Evolutionary conservation across 2,888 invertebrate species (phyloP), one percentile per base, ranked within the genome.

Genomic region (Polymixis flavicincta): DNA sequence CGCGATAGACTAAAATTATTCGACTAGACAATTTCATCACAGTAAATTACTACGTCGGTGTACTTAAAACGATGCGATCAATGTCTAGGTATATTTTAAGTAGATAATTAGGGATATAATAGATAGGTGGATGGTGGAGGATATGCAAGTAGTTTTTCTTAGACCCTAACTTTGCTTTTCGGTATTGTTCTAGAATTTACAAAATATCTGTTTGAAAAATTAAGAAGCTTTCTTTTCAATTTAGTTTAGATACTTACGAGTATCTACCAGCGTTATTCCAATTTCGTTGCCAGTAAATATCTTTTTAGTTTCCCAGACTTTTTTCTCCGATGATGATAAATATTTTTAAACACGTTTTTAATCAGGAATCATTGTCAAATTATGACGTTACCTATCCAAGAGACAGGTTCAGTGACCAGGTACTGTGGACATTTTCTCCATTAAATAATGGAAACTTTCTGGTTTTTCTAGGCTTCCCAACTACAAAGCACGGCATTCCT

Each of bases 21-120:
- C 67, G 42, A 32, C 37, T 59, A 54, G n/a, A 68, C 5, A 59
- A 37, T 59, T 71, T 71, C 63, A 65, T 65, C 13, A 71, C 19
- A 45, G 61, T 73, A 70, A 76, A 69, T 74, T 75, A 52, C 32
- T 74, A 59, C 1, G 32, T 22, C 6, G 19, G 28, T 59, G 50
- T 45, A 25, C 22, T 4, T 75, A 52, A 19, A 65, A 64, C n/a
- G 19, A n/a, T 32, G 28, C 14, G 17, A 64, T 63, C 13, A n/a
- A 65, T 22, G 37, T 52, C 19, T 65, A n/a, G 28, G 6, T 59
- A 32, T 60, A n/a, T 42, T 57, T 68, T 19, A 57, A 13, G 2
- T 32, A 48, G 5, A 17, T 50, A 61, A 66, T 67, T 66, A 25
- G n/a, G 14, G 14, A 67, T 25, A n/a, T 59, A 22, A 74, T 50